Conservation (phyloP, 2,888 invertebrate species). For the Anodontia alba region DNA sequence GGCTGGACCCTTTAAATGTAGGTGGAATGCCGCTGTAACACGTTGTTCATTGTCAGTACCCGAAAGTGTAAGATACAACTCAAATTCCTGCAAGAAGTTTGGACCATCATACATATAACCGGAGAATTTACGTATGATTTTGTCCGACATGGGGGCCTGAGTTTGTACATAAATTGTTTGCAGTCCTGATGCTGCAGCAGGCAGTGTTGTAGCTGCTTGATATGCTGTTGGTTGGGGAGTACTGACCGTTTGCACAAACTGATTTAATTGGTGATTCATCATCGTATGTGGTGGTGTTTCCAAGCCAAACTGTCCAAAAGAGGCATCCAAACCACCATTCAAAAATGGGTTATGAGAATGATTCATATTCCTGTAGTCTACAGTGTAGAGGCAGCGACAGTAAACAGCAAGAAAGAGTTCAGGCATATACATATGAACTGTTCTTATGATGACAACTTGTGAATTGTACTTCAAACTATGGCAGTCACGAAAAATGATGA, state of each 20-base stretch:
- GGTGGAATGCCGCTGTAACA: conserved; percentile 28
- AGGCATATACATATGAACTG: neutral
- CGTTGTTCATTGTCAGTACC: conserved; percentile 20
- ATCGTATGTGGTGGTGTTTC: neutral
- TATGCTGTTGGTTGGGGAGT: neutral
- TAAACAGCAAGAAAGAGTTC: neutral
- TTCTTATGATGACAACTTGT: neutral
- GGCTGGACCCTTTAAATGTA: conserved; percentile 36
- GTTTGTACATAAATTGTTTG: neutral
- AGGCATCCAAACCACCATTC: neutral
- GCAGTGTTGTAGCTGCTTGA: neutral
- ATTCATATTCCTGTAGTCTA: neutral
- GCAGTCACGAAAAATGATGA: neutral
- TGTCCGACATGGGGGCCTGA: conserved; percentile 11
- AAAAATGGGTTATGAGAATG: neutral
- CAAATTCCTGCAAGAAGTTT: neutral
- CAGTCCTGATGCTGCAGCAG: neutral
- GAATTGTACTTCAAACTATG: neutral
- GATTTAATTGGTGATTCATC: neutral
- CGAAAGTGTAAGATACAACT: conserved; percentile 5
- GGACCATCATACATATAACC: conserved; percentile 32
- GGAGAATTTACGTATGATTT: conserved; percentile 1
- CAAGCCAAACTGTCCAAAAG: neutral
- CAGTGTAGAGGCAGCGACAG: neutral
- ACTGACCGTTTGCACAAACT: neutral